phyloP scores from a whole-genome alignment of 1,140 invertebrate species.

The Diachasmimorpha longicaudata region DNA sequence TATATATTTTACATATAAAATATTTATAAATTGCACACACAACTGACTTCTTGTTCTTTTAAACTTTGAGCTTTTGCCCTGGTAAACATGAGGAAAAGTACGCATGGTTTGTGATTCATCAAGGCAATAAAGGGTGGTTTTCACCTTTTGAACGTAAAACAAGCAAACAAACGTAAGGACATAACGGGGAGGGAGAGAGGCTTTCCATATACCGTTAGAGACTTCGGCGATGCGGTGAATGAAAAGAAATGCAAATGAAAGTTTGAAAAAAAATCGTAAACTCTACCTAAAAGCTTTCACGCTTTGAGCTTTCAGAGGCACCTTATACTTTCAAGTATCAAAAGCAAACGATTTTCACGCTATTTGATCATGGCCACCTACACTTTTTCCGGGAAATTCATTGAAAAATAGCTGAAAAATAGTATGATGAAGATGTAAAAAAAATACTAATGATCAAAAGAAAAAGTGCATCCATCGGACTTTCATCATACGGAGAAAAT shows the following conservation, averaged over 20 bases:
- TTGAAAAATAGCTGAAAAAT: background rate
- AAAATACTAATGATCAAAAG: background rate
- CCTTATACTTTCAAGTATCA: background rate
- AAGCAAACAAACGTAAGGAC: background rate
- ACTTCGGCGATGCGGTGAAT: background rate
- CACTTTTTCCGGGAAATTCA: background rate
- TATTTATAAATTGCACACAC: background rate
- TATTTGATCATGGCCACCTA: background rate
- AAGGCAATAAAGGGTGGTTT: background rate
- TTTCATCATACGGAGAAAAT: background rate
- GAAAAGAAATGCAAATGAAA: background rate
- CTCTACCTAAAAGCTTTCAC: background rate
- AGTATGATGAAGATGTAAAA: background rate
- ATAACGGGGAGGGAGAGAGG: background rate
- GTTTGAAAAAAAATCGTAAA: background rate
- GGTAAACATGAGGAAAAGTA: background rate
- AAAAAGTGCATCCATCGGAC: background rate
- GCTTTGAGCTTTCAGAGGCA: background rate
- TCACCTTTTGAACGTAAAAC: background rate
- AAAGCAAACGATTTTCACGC: slow-evolving; percentile 7
- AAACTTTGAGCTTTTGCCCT: background rate
- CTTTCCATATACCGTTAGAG: background rate
- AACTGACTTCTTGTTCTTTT: background rate
- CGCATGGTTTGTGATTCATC: background rate
- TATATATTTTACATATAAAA: background rate